phyloP scores from a whole-genome alignment of 2,113 vertebrate species.

The Oriolus oriolus region DNA sequence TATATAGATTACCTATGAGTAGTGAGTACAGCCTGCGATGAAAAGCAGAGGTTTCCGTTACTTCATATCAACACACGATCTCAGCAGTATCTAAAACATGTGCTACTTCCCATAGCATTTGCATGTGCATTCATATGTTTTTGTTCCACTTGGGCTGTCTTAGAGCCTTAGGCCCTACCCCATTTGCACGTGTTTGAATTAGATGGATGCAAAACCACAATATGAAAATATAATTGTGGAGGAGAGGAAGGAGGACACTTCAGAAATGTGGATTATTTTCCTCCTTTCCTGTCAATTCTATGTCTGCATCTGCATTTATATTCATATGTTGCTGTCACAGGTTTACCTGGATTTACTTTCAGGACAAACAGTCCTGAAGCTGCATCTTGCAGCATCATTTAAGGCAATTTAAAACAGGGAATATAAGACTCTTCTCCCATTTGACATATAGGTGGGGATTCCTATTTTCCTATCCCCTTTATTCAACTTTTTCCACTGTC shows the following conservation, averaged over 20 bases:
- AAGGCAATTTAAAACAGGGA: not conserved
- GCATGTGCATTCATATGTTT: slow-evolving; percentile 36
- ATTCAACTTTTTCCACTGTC: not conserved
- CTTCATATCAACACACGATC: slow-evolving; percentile 11
- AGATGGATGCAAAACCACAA: slow-evolving; percentile 12
- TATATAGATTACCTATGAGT: not conserved
- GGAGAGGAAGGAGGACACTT: not conserved
- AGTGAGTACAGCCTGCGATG: not conserved
- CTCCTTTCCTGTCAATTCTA: not conserved
- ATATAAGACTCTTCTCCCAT: not conserved
- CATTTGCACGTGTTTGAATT: slow-evolving; percentile 43
- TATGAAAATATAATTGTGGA: not conserved
- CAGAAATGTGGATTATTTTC: not conserved
- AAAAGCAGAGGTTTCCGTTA: slow-evolving; percentile 30
- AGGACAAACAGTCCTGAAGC: not conserved
- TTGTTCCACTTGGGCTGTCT: slow-evolving; percentile 40
- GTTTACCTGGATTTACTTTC: not conserved
- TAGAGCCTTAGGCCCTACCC: slow-evolving; percentile 8
- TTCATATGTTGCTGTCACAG: not conserved
- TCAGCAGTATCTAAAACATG: slow-evolving; percentile 37
- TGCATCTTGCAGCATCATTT: not conserved
- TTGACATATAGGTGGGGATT: not conserved
- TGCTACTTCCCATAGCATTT: slow-evolving; percentile 33
- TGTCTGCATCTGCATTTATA: not conserved
- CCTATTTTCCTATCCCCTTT: not conserved